Base-by-base conservation (phyloP, 1,140 invertebrate species). In the Onthophagus taurus region DNA sequence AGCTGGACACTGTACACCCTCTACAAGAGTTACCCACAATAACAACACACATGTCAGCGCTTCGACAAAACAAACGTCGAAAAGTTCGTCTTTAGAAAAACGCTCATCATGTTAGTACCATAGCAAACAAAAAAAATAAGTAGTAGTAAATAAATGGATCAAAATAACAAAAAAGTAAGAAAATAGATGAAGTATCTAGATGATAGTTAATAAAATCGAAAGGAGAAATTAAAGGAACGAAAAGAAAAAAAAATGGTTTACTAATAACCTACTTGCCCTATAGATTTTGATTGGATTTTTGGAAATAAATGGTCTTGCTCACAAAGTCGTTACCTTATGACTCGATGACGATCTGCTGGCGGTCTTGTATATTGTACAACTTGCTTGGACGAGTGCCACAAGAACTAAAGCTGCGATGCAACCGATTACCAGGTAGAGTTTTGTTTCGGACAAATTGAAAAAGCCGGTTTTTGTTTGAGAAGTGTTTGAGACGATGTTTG, bases 381-480 rank as follows among this genome's bases (percentile, higher is more conserved):
- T 77, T 3, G 87, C 88, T 68, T 93, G 89, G 13, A 92, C 69
- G 2, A 92, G 50, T 9, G 84, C 83, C 6, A 93, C 71, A 6
- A 88, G 66, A 9, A 90, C 67, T 38, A 94, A 63, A 1, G 85
- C 86, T 9, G 73, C 78, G 43, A 92, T 78, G 47, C 86, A 84
- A 6, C 81, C 89, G 30, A 88, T 69, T 8, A 92, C 83, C 47
- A 87, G 81, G 68, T 87, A 90, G 42, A 89, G 66, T 54, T 87
- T 85, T 2, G 78, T 78, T 51, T 74, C 75, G 1, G 80, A 74
- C 18, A 75, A 61, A 44, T 72, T 70, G 54, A 77, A 76, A 65
- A 76, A 75, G 34, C 52, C 48, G 24, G 51, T 49, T 9, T 31
- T 30, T 18, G 47, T 51, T 18, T 51, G 36, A 1, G 55, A 52